Base-by-base conservation (phyloP, 2,888 invertebrate genomes). In the Tricholauxania praeusta region DNA sequence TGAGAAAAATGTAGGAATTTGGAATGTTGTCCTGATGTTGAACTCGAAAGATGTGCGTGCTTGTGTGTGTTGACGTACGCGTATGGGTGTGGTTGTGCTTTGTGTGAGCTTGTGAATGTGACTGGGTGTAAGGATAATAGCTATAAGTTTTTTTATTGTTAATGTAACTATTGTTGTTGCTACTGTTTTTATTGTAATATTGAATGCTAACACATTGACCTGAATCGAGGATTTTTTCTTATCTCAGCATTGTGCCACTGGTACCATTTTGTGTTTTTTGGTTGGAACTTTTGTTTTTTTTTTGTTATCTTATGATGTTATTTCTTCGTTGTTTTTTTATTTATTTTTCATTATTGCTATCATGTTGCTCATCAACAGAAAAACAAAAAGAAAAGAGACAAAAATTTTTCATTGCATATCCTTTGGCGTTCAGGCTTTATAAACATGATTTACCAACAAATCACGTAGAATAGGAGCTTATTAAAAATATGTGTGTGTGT, bases 141-240 rank as follows among this genome's bases (percentile, higher is more conserved):
- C 39, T 39, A 10, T 4, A 39, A 10, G 6, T 39, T 39, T 10
- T 39, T 39, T 39, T 39, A 39, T 39, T 39, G 39, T 39, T 39
- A 39, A 39, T 39, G 10, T 10, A 39, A 39, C 39, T 39, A 39
- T 39, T 10, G 10, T 10, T n/a, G 49, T 57, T 28, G 57, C 12
- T 57, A 12, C 22, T 57, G 39, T 39, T 39, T 14, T 19, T 51
- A 19, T n/a, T 28, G 14, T 12, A 28, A 39, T 64, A 64, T 64
- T 51, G 19, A 22, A 59, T 71, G 74, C 71, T 74, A 71, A 71
- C 71, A 68, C 74, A 71, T 71, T 74, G 74, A 74, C 74, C 71
- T 71, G 71, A 71, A 71, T 74, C 22, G 51, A 47, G 66, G 47
- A 60, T 59, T 57, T 66, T 62, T 64, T 53, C 48, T 55, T 3